Evolutionary conservation across 2,113 vertebrate species (phyloP).

Genomic region (Patagioenas fasciata): DNA sequence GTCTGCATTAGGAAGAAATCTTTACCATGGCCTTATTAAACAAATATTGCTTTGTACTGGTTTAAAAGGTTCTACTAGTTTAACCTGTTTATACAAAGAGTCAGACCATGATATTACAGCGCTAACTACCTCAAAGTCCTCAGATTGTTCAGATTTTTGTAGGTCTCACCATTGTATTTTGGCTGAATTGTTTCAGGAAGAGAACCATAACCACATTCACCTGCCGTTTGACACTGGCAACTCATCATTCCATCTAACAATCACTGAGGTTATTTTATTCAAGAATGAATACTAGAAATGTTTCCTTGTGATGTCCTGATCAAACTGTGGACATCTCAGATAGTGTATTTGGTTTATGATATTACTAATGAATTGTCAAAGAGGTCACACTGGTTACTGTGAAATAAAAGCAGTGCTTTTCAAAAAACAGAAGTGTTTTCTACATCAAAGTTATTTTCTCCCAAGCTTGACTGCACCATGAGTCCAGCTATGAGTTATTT

Average conservation of each 20-base stretch:
- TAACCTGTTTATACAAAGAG: neutral
- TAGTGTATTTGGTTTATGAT: neutral
- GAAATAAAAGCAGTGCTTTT: neutral
- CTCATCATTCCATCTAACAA: neutral
- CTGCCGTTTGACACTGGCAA: neutral
- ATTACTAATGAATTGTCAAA: neutral
- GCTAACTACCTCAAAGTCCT: neutral
- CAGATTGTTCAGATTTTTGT: neutral
- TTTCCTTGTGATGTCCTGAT: neutral
- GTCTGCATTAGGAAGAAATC: neutral
- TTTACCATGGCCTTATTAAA: neutral
- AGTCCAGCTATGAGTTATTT: neutral
- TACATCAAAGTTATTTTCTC: neutral
- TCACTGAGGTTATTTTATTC: neutral
- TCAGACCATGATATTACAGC: neutral
- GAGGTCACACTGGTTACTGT: neutral
- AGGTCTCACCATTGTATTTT: neutral
- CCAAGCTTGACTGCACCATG: neutral
- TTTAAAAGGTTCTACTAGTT: slow-evolving; percentile 11
- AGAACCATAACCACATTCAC: neutral
- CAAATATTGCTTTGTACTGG: neutral
- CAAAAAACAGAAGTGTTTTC: neutral
- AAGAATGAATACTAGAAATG: neutral
- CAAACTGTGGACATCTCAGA: neutral
- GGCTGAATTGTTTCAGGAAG: neutral